phyloP scores from a whole-genome alignment of 2,113 vertebrate genomes.

The Hypanus sabinus region DNA sequence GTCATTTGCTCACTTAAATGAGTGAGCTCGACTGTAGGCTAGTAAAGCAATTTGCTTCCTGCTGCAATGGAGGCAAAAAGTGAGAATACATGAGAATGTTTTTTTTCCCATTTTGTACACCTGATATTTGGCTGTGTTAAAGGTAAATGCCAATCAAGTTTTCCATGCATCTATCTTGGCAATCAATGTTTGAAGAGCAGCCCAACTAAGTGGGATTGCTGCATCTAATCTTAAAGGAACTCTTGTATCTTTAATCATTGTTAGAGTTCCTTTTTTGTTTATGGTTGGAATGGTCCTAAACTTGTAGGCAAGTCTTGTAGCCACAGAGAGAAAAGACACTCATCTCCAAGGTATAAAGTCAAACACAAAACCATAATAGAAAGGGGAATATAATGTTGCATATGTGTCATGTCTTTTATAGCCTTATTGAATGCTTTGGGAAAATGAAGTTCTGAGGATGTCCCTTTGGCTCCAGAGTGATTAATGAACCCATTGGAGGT shows the following conservation, averaged over 20 bases:
- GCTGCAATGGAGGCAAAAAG: neutral
- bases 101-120: neutral
- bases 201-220: neutral
- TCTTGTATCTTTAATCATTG: neutral
- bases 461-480: too few relatives aligned
- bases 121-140: neutral
- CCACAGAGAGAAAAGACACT: neutral
- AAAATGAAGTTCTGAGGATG: too few relatives aligned
- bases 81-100: neutral
- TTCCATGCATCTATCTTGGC: neutral
- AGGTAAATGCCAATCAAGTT: neutral
- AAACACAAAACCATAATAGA: too few relatives aligned
- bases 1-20: neutral
- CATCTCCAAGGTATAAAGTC: neutral
- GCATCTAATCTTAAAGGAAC: neutral
- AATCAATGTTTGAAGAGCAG: neutral
- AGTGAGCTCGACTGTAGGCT: neutral
- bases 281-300: neutral
- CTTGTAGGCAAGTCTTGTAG: neutral
- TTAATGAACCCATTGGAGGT: too few relatives aligned
- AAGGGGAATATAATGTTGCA: neutral
- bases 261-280: neutral
- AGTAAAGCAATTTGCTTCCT: neutral
- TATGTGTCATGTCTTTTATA: neutral
- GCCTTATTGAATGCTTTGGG: too few relatives aligned